phyloP scores from a whole-genome alignment of 1,140 invertebrate genomes.

The Polypedilum pembai region DNA sequence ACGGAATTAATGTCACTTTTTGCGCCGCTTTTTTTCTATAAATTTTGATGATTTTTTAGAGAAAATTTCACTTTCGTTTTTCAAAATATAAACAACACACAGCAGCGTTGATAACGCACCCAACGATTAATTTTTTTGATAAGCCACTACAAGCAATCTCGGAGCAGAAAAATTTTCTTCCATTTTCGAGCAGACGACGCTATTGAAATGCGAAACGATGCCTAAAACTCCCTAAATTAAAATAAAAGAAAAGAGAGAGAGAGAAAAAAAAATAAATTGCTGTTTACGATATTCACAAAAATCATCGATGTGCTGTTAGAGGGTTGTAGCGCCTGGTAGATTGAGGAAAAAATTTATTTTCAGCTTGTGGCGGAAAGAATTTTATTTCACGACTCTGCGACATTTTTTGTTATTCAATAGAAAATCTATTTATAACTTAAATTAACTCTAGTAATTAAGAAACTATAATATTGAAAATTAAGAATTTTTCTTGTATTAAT shows the following conservation, averaged over 20 bases:
- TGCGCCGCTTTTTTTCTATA: not conserved
- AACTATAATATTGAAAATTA: too few species aligned
- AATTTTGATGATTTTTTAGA: not conserved
- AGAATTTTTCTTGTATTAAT: too few species aligned
- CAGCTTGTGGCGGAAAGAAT: not conserved
- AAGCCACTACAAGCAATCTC: not conserved
- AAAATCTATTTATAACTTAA: too few species aligned
- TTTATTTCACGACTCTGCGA: not conserved
- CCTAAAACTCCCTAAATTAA: constrained; percentile 18
- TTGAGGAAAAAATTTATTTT: not conserved
- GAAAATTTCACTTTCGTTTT: constrained; percentile 1
- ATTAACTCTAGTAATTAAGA: too few species aligned
- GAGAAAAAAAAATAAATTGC: not conserved
- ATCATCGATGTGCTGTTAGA: not conserved
- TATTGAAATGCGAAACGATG: constrained; percentile 12
- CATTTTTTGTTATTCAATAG: too few species aligned
- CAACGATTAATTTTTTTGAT: not conserved
- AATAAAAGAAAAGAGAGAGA: not conserved
- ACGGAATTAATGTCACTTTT: not conserved
- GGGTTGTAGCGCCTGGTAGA: not conserved
- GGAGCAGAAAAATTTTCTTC: not conserved
- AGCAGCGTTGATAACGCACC: not conserved
- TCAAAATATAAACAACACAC: not conserved
- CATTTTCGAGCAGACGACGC: not conserved
- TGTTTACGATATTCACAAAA: not conserved